Percentiles rank a stretch among this genome's conserved stretches.
Conservation (phyloP, 2,888 invertebrate genomes). For the Leptopilina syphax region DNA sequence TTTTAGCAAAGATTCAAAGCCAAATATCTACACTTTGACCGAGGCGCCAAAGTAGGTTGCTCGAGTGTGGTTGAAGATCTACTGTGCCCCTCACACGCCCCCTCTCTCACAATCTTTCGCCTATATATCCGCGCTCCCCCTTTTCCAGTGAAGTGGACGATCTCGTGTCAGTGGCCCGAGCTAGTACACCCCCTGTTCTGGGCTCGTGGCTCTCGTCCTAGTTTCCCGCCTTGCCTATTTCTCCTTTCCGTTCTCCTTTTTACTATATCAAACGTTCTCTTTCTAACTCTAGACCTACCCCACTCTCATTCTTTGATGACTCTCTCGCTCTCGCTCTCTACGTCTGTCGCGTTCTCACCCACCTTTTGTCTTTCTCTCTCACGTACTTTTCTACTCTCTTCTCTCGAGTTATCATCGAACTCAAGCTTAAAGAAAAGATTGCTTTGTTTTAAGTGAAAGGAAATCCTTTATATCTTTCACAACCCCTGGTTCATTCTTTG, state of each 20-base stretch:
- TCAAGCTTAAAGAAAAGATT: constrained; percentile 46
- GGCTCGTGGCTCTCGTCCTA: constrained; percentile 60
- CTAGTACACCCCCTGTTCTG: constrained; percentile 63
- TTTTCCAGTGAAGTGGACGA: constrained; percentile 63
- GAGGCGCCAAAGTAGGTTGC: constrained; percentile 67
- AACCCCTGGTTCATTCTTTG: not conserved
- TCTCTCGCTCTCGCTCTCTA: constrained; percentile 33
- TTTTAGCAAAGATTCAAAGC: constrained; percentile 34
- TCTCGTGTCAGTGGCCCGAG: constrained; percentile 69
- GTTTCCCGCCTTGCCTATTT: constrained; percentile 43
- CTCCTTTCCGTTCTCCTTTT: constrained; percentile 51
- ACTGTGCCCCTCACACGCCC: constrained; percentile 26
- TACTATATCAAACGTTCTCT: constrained; percentile 36
- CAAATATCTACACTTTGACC: constrained; percentile 42
- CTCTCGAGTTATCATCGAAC: constrained; percentile 48
- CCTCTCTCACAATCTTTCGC: constrained; percentile 42
- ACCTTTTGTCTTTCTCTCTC: not conserved
- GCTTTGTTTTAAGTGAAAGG: constrained; percentile 55
- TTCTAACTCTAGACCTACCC: constrained; percentile 29
- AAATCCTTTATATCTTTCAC: constrained; percentile 35
- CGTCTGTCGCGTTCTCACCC: constrained; percentile 38
- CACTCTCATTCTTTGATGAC: constrained; percentile 33
- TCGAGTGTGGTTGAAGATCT: constrained; percentile 58
- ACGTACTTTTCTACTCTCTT: not conserved
- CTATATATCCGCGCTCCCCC: constrained; percentile 40